These are phyloP conservation scores for Pseudolaguvia tuberculata DNA, from an alignment of 2,113 vertebrate genomes.

Conservation along the genomic window DNA sequence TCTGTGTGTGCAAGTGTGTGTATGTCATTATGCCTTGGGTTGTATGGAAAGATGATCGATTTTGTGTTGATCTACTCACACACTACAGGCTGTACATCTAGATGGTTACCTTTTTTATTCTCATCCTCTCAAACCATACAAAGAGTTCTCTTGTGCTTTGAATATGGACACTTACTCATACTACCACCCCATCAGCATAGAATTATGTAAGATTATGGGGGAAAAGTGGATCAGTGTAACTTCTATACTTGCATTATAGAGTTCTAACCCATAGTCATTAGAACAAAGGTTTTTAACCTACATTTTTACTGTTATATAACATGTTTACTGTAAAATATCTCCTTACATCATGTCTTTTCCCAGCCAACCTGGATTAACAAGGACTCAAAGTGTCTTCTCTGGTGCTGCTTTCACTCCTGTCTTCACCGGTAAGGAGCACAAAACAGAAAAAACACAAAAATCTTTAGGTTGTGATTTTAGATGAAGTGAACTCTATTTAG, in stretches of 20 bases:
- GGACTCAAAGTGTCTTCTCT: conserved; percentile 98
- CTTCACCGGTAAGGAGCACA: conserved; percentile 83
- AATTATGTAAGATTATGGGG: not conserved
- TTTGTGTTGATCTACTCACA: not conserved
- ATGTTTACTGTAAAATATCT: conserved; percentile 1
- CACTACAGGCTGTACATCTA: not conserved
- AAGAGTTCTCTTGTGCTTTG: not conserved
- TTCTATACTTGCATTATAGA: no score
- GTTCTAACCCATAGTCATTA: no score
- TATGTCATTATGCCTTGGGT: no score
- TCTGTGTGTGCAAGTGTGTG: no score
- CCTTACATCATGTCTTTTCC: conserved; percentile 33
- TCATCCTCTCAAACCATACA: not conserved
- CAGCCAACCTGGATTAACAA: conserved; percentile 85
- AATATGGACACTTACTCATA: no score
- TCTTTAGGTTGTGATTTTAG: not conserved
- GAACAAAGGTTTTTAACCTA: no score
- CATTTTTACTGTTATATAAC: not conserved
- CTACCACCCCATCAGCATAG: no score
- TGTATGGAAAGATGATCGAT: no score
- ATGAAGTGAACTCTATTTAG: not conserved
- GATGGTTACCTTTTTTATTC: not conserved
- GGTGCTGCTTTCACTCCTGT: conserved; percentile 85
- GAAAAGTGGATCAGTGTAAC: not conserved
- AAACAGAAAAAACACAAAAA: not conserved